phyloP scores from a whole-genome alignment of 2,113 vertebrate genomes.

The Empidonax traillii region DNA sequence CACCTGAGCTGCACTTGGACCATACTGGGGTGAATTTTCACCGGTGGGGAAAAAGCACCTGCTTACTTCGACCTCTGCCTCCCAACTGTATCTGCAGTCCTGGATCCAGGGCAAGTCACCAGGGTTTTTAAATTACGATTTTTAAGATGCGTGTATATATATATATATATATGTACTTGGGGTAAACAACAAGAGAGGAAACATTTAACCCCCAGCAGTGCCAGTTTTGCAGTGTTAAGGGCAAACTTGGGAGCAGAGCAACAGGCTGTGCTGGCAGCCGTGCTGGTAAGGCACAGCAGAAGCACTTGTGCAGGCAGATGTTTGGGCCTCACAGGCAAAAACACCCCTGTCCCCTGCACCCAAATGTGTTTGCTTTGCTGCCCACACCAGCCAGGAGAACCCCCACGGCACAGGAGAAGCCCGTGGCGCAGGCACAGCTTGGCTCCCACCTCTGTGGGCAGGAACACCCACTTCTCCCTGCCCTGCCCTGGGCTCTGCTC shows the following conservation, averaged over 20 bases:
- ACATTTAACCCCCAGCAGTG: background rate
- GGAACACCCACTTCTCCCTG: background rate
- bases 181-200: background rate
- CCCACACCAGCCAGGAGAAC: rapidly evolving
- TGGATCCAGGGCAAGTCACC: background rate
- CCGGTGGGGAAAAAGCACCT: background rate
- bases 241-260: background rate
- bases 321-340: background rate
- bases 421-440: background rate
- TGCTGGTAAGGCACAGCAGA: background rate
- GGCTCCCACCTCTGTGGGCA: rapidly evolving
- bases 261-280: rapidly evolving
- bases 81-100: background rate
- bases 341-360: rapidly evolving
- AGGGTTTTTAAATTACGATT: background rate
- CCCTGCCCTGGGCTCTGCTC: background rate
- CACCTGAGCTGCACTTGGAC: background rate
- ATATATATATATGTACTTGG: background rate
- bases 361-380: background rate
- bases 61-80: background rate
- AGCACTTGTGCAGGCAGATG: background rate
- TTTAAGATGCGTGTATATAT: background rate
- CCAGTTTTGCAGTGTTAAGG: background rate
- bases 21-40: background rate
- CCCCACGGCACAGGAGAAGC: rapidly evolving